Base-by-base conservation (phyloP, 2,113 vertebrate genomes). In the Heterocephalus glaber region DNA sequence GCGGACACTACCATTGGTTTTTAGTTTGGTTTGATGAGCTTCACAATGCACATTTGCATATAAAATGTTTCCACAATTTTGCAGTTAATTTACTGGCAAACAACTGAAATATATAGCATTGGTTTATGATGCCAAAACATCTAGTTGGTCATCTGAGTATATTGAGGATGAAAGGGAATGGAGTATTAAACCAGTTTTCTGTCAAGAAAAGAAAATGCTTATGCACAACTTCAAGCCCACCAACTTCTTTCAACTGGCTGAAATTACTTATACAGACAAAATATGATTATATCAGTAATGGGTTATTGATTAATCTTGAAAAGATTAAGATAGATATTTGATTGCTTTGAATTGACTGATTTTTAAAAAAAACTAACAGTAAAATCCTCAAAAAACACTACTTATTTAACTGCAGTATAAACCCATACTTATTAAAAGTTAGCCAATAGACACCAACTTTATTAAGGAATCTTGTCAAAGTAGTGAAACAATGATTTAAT, bases 61-160 rank as follows among this genome's bases (percentile, higher is more conserved):
- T 79, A 76, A 92, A 97, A 95, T 89, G 52, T 47, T 95, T 91
- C 68, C 47, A 93, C 92, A 93, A 92, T 87, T 65, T 89, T 93
- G 6, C n/a, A 77, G 47, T 93, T 95, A 79, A 93, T 91, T 94
- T 93, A 90, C 41, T 89, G 79, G 58, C 13, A 80, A 89, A 92
- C n/a, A 70, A 41, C 63, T 92, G 30, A 33, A 76, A 63, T 96
- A 76, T 86, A 90, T 93, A 70, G 84, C 83, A n/a, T 94, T 26
- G 11, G 38, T 87, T 95, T 85, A 65, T 56, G 58, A 14, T 86
- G 90, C 61, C 60, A 66, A 92, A 94, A 95, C 38, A 70, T n/a
- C 52, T 33, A 68, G 35, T 65, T 93, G 68, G 89, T 93, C 80
- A 93, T 85, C 22, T 80, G 74, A 94, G 68, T 72, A 76, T 76